Evolutionary conservation across 2,888 invertebrate species (phyloP).

Genomic region (Vesta saturnalis): DNA sequence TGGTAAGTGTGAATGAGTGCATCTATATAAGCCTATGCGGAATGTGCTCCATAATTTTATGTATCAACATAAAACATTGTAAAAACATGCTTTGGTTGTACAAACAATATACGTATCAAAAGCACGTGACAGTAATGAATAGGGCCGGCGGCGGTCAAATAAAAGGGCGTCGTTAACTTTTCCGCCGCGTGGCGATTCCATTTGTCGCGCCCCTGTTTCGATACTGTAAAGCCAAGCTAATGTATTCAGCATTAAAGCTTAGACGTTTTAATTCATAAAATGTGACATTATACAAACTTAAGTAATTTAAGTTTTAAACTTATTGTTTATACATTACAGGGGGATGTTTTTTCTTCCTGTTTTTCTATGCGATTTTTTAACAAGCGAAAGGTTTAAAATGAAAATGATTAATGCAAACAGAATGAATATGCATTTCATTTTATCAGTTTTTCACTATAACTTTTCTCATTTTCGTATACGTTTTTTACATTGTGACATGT

Average conservation of each 20-base stretch:
- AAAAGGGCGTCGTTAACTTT: constrained; percentile 55
- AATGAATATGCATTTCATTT: constrained; percentile 26
- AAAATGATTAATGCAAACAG: constrained; percentile 31
- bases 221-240: constrained; percentile 42
- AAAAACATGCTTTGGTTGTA: constrained; percentile 6
- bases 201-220: constrained; percentile 54
- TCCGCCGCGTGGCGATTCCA: constrained; percentile 56
- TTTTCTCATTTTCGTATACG: constrained; percentile 6
- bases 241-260: constrained; percentile 46
- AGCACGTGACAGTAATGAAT: constrained; percentile 62
- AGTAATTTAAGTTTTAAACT: constrained; percentile 42
- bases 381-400: constrained; percentile 14
- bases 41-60: not conserved
- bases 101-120: constrained; percentile 21
- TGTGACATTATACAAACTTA: constrained; percentile 33
- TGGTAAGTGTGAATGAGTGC: constrained; percentile 44
- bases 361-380: constrained; percentile 22
- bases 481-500: constrained; percentile 24
- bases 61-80: constrained; percentile 6
- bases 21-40: constrained; percentile 1
- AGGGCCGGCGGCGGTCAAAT: constrained; percentile 51
- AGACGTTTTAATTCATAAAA: constrained; percentile 37
- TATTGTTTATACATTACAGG: constrained; percentile 44
- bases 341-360: constrained; percentile 22
- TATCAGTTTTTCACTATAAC: constrained; percentile 25